Evolutionary conservation across 2,113 vertebrate species (phyloP).

Genomic region (Myrmecophaga tridactyla): DNA sequence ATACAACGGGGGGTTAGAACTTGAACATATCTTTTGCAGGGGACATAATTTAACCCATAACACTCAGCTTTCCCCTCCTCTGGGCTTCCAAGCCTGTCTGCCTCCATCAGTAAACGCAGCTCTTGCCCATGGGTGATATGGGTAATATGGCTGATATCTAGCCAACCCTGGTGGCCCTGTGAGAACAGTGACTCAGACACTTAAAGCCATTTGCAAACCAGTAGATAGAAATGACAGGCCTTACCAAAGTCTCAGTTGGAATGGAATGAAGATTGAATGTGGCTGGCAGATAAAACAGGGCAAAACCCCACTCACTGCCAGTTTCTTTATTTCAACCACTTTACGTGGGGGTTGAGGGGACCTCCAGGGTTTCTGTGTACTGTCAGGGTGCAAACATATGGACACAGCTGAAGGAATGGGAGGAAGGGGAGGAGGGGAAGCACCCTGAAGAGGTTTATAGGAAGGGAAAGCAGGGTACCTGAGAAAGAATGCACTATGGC

Average conservation of each 20-base stretch:
- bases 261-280: neutral
- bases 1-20: too few relatives aligned
- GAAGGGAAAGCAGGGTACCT: neutral
- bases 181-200: neutral
- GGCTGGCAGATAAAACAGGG: neutral
- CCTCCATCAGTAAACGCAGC: neutral
- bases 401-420: too few relatives aligned
- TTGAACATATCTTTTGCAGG: too few relatives aligned
- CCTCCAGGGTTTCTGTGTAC: neutral
- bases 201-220: neutral
- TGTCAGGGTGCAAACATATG: neutral
- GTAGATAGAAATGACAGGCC: neutral
- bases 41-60: too few relatives aligned
- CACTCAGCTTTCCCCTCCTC: neutral
- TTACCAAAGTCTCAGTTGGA: neutral
- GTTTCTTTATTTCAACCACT: neutral
- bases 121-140: neutral
- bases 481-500: neutral
- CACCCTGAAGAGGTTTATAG: neutral
- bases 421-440: neutral
- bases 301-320: neutral
- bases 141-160: neutral
- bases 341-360: neutral
- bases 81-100: neutral
- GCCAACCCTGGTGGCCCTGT: neutral